These are phyloP conservation scores for Gambusia holbrooki DNA, from an alignment of 2,113 vertebrate genomes.

Conservation along the genomic window DNA sequence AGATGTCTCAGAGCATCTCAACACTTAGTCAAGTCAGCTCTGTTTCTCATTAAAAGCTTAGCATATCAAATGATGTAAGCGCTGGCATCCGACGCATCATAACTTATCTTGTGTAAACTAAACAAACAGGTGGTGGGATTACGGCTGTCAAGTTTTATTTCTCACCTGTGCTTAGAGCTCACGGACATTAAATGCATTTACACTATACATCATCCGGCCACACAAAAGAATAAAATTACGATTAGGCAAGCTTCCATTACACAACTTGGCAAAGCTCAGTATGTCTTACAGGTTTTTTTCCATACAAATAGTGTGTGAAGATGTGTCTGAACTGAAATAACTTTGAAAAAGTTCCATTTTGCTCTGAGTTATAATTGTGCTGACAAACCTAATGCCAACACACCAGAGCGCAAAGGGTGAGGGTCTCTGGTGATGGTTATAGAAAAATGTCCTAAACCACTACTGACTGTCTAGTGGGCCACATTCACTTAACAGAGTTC, in stretches of 20 bases:
- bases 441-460: constrained; percentile 68
- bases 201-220: constrained; percentile 51
- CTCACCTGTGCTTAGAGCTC: constrained; percentile 56
- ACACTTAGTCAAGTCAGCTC: constrained; percentile 55
- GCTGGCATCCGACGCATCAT: constrained; percentile 44
- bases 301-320: constrained; percentile 32
- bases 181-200: constrained; percentile 24
- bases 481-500: constrained; percentile 61
- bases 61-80: constrained; percentile 61
- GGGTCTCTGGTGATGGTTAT: constrained; percentile 64
- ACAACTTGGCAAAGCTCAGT: constrained; percentile 40
- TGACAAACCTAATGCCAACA: constrained; percentile 57
- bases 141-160: constrained; percentile 51
- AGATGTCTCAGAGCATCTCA: constrained; percentile 46
- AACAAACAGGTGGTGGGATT: constrained; percentile 42
- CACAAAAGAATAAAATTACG: constrained; percentile 50
- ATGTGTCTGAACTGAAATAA: constrained; percentile 8
- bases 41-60: constrained; percentile 57
- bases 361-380: constrained; percentile 29
- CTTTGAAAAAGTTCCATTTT: not conserved
- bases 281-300: constrained; percentile 39
- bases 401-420: constrained; percentile 22
- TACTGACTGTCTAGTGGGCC: constrained; percentile 60
- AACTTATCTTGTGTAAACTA: constrained; percentile 51
- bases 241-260: constrained; percentile 51